A percentile compares a stretch with the other conserved stretches of the same genome.
phyloP scores from a whole-genome alignment of 2,113 vertebrate species.

The Leptobrachium ailaonicum region DNA sequence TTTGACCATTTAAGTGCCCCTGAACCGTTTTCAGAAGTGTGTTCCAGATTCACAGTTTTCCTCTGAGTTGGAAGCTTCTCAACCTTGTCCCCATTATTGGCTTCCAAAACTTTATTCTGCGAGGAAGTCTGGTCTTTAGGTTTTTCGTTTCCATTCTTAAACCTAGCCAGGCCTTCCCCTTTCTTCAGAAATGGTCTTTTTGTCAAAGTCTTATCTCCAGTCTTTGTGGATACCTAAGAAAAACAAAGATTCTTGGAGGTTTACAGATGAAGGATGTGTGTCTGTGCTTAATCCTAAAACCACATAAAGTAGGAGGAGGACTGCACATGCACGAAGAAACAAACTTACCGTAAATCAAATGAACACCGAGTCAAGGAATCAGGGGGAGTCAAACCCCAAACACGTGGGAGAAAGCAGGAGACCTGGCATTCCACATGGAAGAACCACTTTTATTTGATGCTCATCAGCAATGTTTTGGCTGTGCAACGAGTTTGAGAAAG shows the following conservation, averaged over 20 bases:
- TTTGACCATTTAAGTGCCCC: constrained; percentile 52
- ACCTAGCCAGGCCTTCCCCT: constrained; percentile 86
- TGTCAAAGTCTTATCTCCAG: constrained; percentile 57
- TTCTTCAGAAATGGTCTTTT: constrained; percentile 86
- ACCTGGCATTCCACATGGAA: no score
- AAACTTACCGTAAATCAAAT: no score
- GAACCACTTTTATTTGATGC: no score
- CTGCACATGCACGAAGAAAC: no score
- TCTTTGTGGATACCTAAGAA: not conserved
- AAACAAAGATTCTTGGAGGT: not conserved
- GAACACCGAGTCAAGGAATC: no score
- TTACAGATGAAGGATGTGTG: no score
- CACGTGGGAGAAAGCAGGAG: no score
- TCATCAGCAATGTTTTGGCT: no score
- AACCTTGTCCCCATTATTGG: constrained; percentile 55
- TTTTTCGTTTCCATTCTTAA: constrained; percentile 70
- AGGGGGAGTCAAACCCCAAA: no score
- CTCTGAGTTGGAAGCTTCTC: constrained; percentile 69
- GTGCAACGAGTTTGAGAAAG: no score
- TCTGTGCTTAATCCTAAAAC: no score
- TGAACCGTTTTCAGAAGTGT: constrained; percentile 52
- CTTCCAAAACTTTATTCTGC: constrained; percentile 55
- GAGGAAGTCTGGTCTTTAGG: constrained; percentile 49
- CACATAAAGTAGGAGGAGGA: no score
- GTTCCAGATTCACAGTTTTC: constrained; percentile 76